These are phyloP conservation scores for Tachypleus tridentatus DNA, from an alignment of 1,140 invertebrate species.

Conservation along the genomic window DNA sequence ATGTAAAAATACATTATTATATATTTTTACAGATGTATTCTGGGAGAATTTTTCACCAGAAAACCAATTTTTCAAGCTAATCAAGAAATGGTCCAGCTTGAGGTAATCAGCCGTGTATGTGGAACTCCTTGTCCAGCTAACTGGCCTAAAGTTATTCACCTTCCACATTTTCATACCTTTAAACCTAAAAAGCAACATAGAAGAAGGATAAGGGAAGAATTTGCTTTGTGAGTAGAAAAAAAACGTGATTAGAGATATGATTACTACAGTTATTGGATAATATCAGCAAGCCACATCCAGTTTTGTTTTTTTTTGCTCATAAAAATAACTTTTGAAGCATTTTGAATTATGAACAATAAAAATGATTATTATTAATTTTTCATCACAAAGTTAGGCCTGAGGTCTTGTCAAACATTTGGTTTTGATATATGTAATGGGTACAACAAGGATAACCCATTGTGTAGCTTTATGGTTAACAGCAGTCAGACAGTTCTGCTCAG, in stretches of 20 bases:
- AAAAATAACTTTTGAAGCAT: not conserved
- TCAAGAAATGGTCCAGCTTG: constrained; percentile 84
- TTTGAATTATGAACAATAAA: too few species aligned
- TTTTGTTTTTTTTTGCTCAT: not conserved
- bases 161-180: constrained; percentile 85
- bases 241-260: not conserved
- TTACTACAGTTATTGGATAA: too few species aligned
- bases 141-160: constrained; percentile 92
- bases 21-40: constrained; percentile 57
- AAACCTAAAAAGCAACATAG: constrained; percentile 84
- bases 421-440: too few species aligned
- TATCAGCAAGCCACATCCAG: too few species aligned
- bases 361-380: too few species aligned
- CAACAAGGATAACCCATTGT: too few species aligned
- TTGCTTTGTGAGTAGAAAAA: constrained; percentile 47
- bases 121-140: constrained; percentile 93
- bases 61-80: constrained; percentile 94
- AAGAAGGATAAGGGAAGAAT: constrained; percentile 80
- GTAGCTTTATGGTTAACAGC: too few species aligned
- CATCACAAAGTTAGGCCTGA: too few species aligned
- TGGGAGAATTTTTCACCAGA: constrained; percentile 94
- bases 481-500: too few species aligned
- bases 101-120: constrained; percentile 87
- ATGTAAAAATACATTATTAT: too few species aligned
- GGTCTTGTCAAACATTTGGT: too few species aligned